Evolutionary conservation across 2,797 vertebrate genomes (phyloP), one percentile per base, ranked within the genome.

Genomic region (Microctenopoma lineatum): DNA sequence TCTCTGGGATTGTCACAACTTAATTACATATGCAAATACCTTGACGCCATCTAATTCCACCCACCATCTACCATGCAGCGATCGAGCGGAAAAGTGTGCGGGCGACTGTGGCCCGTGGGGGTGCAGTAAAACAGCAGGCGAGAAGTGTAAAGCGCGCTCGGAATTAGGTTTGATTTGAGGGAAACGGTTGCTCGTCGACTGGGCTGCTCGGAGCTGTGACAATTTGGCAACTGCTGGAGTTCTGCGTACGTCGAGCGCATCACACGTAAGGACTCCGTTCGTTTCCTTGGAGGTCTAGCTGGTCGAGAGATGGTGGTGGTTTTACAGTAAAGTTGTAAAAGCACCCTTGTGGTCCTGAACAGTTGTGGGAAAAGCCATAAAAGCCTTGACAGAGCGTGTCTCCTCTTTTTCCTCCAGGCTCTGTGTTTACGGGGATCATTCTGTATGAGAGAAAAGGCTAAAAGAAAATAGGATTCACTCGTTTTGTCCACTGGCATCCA

Each of bases 201-300:
- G 5, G 53, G 51, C 55, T 47, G 34, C 67, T 45, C 0, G 0
- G 69, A 21, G 74, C 65, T 4, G 39, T 38, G 77, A 73, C 70
- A 57, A 65, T 80, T 73, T 70, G 81, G 66, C 34, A 54, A 41
- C 15, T 6, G 72, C 80, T 60, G 53, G 80, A 77, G 66, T 60
- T 70, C 16, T 32, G 60, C 75, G 58, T 34, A 55, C 60, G 66
- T 46, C 8, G 76, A 85, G 87, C 77, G 85, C 85, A 89, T 91
- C 88, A 91, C 89, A 82, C 77, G 70, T 82, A 85, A 91, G 75
- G 77, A 78, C 75, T 86, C 83, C 88, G 85, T 87, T 87, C 81
- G 85, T 79, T 80, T 75, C 66, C 64, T 57, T 61, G 60, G 52
- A 69, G 73, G 68, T 29, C 41, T 16, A 46, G 69, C 0, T 16